phyloP scores from a whole-genome alignment of 2,113 vertebrate species.

The Accipiter cooperii region DNA sequence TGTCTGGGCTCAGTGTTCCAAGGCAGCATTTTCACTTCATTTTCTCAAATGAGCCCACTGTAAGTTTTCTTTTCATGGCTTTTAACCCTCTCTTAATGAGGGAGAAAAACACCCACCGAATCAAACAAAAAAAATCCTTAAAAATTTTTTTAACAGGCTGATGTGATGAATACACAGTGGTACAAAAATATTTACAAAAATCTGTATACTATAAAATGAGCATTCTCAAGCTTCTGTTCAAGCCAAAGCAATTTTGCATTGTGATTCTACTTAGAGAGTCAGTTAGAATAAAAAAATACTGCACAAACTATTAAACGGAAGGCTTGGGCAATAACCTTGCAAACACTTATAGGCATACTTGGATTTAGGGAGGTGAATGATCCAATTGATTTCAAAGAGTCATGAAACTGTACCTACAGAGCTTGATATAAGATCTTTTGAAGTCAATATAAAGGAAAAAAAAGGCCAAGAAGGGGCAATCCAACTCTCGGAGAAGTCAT shows the following conservation, averaged over 20 bases:
- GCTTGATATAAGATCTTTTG: not conserved
- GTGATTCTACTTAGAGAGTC: not conserved
- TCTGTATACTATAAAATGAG: not conserved
- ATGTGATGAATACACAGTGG: not conserved
- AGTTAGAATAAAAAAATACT: not conserved
- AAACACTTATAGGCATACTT: not conserved
- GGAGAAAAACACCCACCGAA: not conserved
- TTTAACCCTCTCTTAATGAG: not conserved
- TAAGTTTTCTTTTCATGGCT: not conserved
- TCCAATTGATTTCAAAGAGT: not conserved
- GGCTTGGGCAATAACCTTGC: not conserved
- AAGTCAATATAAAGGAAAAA: not conserved
- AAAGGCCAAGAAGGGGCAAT: not conserved
- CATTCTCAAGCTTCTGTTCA: not conserved
- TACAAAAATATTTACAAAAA: not conserved
- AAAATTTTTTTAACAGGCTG: not conserved
- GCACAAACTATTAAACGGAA: not conserved
- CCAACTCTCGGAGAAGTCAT: not conserved
- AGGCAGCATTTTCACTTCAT: not conserved
- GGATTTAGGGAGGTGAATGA: not conserved
- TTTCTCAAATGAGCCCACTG: not conserved
- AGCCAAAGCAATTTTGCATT: not conserved
- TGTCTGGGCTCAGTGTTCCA: not conserved
- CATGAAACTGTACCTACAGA: not conserved
- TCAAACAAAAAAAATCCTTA: not conserved